Percentiles rank a stretch among this genome's conserved stretches.
These are phyloP conservation scores for Habroteleia sp. DNA, from an alignment of 2,888 invertebrate species.

Conservation along the genomic window DNA sequence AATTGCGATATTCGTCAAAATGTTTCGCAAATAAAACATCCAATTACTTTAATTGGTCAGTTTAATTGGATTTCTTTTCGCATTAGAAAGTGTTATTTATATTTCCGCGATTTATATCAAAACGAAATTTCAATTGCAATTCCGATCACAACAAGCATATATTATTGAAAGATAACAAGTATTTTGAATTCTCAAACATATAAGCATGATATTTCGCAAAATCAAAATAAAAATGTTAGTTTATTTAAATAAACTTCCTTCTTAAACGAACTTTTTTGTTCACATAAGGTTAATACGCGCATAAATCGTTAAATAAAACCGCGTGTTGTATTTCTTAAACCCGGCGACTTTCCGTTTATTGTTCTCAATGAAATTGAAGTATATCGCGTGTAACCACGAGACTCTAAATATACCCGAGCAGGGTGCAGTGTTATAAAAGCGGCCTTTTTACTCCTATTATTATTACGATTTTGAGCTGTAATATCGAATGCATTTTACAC, in stretches of 20 bases:
- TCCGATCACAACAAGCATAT: too few relatives aligned
- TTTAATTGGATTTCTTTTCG: too few relatives aligned
- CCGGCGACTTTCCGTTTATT: conserved; percentile 25
- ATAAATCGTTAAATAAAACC: conserved; percentile 50
- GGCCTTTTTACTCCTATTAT: conserved; percentile 8
- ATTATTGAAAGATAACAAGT: too few relatives aligned
- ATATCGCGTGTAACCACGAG: conserved; percentile 37
- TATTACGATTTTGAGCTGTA: conserved; percentile 3
- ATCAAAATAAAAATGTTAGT: conserved; percentile 31
- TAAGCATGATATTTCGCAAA: conserved; percentile 7
- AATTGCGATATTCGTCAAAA: neutral
- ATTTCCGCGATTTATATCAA: too few relatives aligned
- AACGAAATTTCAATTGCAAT: too few relatives aligned
- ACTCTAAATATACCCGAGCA: conserved; percentile 17
- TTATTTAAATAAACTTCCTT: conserved; percentile 41
- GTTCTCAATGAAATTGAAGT: conserved; percentile 45
- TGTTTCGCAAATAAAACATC: too few relatives aligned
- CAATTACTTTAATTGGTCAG: too few relatives aligned
- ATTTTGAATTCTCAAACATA: too few relatives aligned
- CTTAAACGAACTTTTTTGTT: conserved; percentile 26
- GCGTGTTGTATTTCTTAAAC: conserved; percentile 9
- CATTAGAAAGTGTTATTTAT: too few relatives aligned
- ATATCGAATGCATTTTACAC: neutral
- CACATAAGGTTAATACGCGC: conserved; percentile 47
- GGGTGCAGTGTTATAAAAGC: conserved; percentile 17